Evolutionary conservation across 2,797 vertebrate genomes (phyloP).

Genomic region (Ptychobarbus kaznakovi): DNA sequence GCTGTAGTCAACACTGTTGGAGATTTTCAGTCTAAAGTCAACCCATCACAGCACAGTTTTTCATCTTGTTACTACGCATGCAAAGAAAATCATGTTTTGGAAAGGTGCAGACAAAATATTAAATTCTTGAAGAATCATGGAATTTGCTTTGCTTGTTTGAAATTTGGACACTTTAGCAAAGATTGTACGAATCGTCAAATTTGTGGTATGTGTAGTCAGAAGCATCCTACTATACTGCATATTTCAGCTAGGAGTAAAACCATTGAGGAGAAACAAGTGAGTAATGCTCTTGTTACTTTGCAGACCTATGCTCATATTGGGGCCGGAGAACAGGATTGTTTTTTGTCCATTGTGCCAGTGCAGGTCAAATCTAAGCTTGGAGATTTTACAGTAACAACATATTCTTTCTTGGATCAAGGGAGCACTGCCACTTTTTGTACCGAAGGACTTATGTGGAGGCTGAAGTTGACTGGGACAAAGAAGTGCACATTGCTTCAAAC

Average conservation of each 20-base stretch:
- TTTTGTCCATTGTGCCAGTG: constrained; percentile 23
- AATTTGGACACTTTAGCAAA: constrained; percentile 21
- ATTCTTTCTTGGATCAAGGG: constrained; percentile 17
- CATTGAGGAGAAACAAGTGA: constrained; percentile 6
- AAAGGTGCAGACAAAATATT: constrained; percentile 1
- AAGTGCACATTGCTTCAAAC: neutral
- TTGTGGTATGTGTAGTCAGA: neutral
- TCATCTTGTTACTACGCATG: neutral
- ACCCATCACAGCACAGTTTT: neutral
- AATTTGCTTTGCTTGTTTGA: constrained; percentile 27
- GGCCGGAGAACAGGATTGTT: constrained; percentile 9
- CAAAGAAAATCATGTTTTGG: neutral
- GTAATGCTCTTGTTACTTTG: neutral
- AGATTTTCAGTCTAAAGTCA: neutral
- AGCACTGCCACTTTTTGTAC: constrained; percentile 11
- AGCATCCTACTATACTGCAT: constrained; percentile 9
- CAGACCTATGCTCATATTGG: constrained; percentile 8
- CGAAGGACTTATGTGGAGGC: neutral
- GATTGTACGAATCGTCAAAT: neutral
- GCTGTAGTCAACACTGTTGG: neutral
- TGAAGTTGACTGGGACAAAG: neutral
- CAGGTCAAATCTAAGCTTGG: constrained; percentile 21
- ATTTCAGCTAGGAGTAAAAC: neutral
- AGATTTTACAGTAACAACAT: neutral
- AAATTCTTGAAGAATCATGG: constrained; percentile 18